These are phyloP conservation scores for Diarsia mendica DNA, from an alignment of 2,888 invertebrate genomes.

Conservation along the genomic window DNA sequence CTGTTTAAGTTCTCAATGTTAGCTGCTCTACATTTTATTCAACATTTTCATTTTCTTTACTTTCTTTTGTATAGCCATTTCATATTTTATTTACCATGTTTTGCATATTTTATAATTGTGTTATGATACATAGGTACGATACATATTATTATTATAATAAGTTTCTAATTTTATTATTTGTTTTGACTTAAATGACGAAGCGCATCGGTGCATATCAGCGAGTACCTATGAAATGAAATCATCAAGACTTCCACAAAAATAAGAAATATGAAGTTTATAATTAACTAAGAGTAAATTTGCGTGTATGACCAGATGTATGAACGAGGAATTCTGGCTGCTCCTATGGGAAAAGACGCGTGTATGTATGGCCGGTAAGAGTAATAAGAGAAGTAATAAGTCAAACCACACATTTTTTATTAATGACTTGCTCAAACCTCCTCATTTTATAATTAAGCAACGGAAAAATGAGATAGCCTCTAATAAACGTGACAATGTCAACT, in stretches of 20 bases:
- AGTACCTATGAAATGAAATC: neutral
- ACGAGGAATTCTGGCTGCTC: too few relatives aligned
- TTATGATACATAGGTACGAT: too few relatives aligned
- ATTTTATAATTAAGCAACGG: too few relatives aligned
- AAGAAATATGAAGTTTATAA: neutral
- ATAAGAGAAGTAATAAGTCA: too few relatives aligned
- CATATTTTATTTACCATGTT: neutral
- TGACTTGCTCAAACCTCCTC: too few relatives aligned
- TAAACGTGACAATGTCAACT: too few relatives aligned
- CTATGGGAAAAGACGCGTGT: too few relatives aligned
- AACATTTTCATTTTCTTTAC: neutral
- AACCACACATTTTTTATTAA: too few relatives aligned
- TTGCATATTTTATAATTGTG: neutral
- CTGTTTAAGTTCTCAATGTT: neutral
- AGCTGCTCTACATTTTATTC: neutral
- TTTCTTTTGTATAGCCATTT: neutral
- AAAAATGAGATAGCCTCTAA: too few relatives aligned
- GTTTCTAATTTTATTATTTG: slow-evolving; percentile 17
- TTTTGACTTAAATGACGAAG: neutral
- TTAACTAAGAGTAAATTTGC: neutral
- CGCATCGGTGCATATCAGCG: neutral
- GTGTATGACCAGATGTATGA: neutral
- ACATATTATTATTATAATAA: neutral
- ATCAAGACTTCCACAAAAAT: neutral
- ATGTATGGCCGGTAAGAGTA: too few relatives aligned